phyloP scores from a whole-genome alignment of 2,113 vertebrate genomes.

The Laticauda colubrina region DNA sequence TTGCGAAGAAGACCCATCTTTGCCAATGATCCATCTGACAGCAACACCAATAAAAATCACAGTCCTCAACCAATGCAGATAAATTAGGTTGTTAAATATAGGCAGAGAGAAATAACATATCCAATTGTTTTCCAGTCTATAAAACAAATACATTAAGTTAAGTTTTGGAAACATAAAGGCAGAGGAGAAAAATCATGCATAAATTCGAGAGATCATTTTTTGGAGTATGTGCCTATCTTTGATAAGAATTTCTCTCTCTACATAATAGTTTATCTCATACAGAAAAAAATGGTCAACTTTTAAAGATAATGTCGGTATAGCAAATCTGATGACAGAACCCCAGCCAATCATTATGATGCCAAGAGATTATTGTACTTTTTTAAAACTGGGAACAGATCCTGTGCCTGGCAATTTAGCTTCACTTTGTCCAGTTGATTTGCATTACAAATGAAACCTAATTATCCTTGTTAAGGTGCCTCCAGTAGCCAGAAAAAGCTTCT shows the following conservation, averaged over 20 bases:
- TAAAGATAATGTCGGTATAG: not conserved
- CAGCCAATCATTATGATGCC: not conserved
- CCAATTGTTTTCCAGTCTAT: conserved; percentile 23
- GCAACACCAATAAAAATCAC: conserved; percentile 34
- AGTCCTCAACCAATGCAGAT: conserved; percentile 17
- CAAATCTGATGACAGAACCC: not conserved
- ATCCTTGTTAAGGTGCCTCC: not conserved
- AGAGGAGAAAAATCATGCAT: conserved; percentile 5
- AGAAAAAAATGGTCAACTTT: not conserved
- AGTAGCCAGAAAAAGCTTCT: not conserved
- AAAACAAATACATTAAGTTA: conserved; percentile 25
- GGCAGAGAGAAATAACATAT: conserved; percentile 21
- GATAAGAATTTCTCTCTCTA: conserved; percentile 16
- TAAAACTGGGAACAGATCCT: not conserved
- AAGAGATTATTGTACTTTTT: not conserved
- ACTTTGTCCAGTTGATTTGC: not conserved
- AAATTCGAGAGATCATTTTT: not conserved
- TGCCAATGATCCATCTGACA: not conserved
- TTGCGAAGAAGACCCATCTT: not conserved
- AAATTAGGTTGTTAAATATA: conserved; percentile 31
- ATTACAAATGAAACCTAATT: not conserved
- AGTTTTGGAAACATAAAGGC: not conserved
- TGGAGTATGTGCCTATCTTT: conserved; percentile 18
- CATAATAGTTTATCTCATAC: conserved; percentile 16
- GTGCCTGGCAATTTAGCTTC: not conserved